Conservation (phyloP, 2,797 vertebrate genomes). For the Pseudomugil gertrudae region DNA sequence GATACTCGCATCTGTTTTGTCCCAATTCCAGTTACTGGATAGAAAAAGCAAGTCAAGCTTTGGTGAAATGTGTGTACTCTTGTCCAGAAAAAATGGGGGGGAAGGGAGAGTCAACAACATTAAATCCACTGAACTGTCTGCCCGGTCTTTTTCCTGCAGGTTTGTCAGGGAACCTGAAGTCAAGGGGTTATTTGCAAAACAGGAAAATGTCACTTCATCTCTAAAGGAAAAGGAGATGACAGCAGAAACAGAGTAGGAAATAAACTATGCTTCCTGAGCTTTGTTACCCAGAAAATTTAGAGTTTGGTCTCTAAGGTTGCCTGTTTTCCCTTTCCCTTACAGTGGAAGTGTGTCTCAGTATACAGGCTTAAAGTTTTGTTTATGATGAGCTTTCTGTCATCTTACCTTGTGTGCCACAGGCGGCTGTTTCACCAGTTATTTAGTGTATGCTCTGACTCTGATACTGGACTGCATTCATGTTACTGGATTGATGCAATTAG, state of each 20-base stretch:
- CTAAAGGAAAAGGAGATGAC: constrained; percentile 34
- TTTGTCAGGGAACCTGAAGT: constrained; percentile 57
- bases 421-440: constrained; percentile 5
- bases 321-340: constrained; percentile 23
- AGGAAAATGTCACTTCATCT: constrained; percentile 56
- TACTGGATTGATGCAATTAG: constrained; percentile 15
- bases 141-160: constrained; percentile 20
- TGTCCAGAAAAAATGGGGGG: constrained; percentile 19
- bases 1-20: constrained; percentile 19
- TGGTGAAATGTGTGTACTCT: constrained; percentile 45
- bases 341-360: constrained; percentile 1
- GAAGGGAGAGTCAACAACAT: constrained; percentile 54
- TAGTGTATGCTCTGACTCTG: constrained; percentile 6
- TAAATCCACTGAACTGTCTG: constrained; percentile 48
- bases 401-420: constrained; percentile 26
- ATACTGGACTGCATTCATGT: constrained; percentile 23
- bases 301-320: constrained; percentile 7
- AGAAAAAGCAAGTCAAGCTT: constrained; percentile 44
- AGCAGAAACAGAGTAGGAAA: constrained; percentile 8
- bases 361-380: constrained; percentile 23
- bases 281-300: neutral
- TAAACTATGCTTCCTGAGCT: constrained; percentile 37
- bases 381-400: constrained; percentile 25
- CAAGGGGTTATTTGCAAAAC: constrained; percentile 62
- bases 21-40: constrained; percentile 45